Base-by-base conservation (phyloP, 2,797 vertebrate genomes). In the Spizella passerina region DNA sequence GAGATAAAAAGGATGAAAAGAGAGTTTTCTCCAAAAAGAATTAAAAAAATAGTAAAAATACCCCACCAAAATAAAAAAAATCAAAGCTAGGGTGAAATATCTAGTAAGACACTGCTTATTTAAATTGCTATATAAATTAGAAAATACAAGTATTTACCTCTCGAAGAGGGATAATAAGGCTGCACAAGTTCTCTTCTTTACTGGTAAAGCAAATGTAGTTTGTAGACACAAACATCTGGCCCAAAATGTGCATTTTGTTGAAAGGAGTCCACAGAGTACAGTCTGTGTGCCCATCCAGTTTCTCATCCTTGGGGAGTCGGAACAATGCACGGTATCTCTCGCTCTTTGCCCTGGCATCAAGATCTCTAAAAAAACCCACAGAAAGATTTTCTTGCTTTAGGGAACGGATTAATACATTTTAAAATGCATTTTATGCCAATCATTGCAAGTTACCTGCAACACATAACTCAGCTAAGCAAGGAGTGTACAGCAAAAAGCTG, bases 191-290 rank as follows among this genome's bases (percentile, higher is more conserved):
- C 95, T 99, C 99, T 64, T 99, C 99, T 96, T 99, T 99, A 97
- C 99, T 99, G 95, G 98, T 99, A 97, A 99, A 99, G 97, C 99
- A 99, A 98, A 99, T 99, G 96, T 99, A 99, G 98, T 99, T 99
- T 47, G 99, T 99, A 96, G 99, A 99, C 73, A 99, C 99, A 88
- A 99, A 99, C 99, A 99, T 99, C 96, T 99, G 99, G 24, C 99
- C 99, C 97, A 99, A 98, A 96, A 99, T 99, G 96, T 99, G 99
- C 98, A 98, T 99, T 98, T 99, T 99, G 97, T 99, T 99, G 93
- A 99, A 99, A 5, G 99, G 99, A 19, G 99, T 99, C 99, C 99
- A 99, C 43, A 99, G 98, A 21, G 99, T 99, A 94, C 99, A 99
- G 97, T 99, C 99, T 2, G 99, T 99, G 97, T 99, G 99, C 29